Base-by-base conservation (phyloP, 2,888 invertebrate genomes). In the Orthosia gracilis region DNA sequence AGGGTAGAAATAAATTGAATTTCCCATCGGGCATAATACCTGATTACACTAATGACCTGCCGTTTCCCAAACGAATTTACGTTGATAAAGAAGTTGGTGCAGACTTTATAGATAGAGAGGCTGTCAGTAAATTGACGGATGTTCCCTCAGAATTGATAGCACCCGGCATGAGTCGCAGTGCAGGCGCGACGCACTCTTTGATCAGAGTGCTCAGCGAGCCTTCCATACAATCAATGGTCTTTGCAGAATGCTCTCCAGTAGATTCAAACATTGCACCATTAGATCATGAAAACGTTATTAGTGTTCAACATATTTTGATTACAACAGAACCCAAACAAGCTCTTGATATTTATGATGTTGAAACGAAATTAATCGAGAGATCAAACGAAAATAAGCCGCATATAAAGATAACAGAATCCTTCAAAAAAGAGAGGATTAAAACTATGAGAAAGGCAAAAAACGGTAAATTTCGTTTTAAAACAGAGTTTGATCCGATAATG, bases 61-160 rank as follows among this genome's bases (percentile, higher is more conserved):
- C 59, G 45, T 72, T 54, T 45, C 17, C 65, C 11, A 90, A 85
- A 67, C 80, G 87, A 12, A 67, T 75, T 21, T 87, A 76, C 68
- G 87, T 82, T 15, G 94, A 95, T 74, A 95, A 95, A 88, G 94
- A 93, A 90, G 91, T 94, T 11, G 88, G 80, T 71, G 93, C 84
- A 9, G 87, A 90, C 72, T 62, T 91, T 11, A 72, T 79, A 21
- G 85, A 85, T 11, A 91, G 80, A 77, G 86, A 90, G 55, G 86
- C 76, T 49, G 85, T 88, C 0, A 89, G 91, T 62, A 90, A 80
- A 26, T 89, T 88, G 65, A 94, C 93, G 3, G 92, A 93, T 55
- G 90, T 90, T 26, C 91, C 93, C 2, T 94, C 94, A 0, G 83
- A 80, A 73, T 76, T 91, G 62, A 85, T 91, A 47, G 87, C 91